Evolutionary conservation across 1,140 invertebrate species (phyloP).

Genomic region (Charaxes varanes): DNA sequence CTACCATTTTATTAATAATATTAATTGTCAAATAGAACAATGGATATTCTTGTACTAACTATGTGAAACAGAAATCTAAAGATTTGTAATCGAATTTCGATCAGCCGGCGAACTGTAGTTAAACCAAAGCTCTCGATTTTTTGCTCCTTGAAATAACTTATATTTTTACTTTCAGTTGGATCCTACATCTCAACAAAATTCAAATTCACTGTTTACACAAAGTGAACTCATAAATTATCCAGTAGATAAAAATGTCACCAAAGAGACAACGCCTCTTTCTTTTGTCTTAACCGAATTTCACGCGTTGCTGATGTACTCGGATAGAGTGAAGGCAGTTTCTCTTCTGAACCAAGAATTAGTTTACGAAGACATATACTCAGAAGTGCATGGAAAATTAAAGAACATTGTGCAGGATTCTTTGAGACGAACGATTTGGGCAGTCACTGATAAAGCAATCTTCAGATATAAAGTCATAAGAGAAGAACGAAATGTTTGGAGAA

Average conservation of each 20-base stretch:
- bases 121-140: too few species aligned
- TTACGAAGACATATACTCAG: constrained; percentile 88
- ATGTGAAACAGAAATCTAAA: too few species aligned
- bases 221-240: constrained; percentile 78
- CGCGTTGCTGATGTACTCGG: constrained; percentile 86
- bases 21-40: too few species aligned
- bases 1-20: too few species aligned
- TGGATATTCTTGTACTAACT: too few species aligned
- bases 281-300: constrained; percentile 95
- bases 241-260: constrained; percentile 32
- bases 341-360: constrained; percentile 90
- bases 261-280: constrained; percentile 77
- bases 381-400: constrained; percentile 87
- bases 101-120: too few species aligned
- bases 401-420: constrained; percentile 88
- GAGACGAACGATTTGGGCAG: constrained; percentile 90
- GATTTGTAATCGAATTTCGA: too few species aligned
- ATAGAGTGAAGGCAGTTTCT: constrained; percentile 90
- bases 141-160: constrained; percentile 1
- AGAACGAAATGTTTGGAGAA: constrained; percentile 91
- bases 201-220: constrained; percentile 77
- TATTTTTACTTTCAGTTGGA: constrained; percentile 66
- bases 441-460: constrained; percentile 88
- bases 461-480: constrained; percentile 91
- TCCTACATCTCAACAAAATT: constrained; percentile 69